phyloP scores from a whole-genome alignment of 1,140 invertebrate genomes.

The Drosophila orosa region DNA sequence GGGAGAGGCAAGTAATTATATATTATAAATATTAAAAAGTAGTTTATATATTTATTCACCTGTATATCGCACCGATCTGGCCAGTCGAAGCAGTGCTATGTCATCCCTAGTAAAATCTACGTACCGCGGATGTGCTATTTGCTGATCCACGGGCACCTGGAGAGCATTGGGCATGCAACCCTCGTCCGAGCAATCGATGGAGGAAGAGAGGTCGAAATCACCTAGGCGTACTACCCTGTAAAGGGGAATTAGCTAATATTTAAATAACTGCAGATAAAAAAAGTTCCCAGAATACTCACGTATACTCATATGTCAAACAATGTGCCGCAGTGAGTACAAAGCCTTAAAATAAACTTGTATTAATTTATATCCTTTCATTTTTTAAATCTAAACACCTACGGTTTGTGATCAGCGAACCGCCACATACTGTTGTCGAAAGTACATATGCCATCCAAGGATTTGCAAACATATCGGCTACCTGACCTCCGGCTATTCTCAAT shows the following conservation, averaged over 20 bases:
- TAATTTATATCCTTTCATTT: background rate
- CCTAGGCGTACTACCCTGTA: background rate
- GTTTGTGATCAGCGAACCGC: background rate
- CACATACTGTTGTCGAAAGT: background rate
- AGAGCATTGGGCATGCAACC: background rate
- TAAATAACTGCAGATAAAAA: background rate
- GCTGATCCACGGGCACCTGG: background rate
- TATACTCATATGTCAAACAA: background rate
- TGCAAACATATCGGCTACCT: background rate
- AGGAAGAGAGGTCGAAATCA: background rate
- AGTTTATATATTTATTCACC: background rate
- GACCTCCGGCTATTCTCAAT: background rate
- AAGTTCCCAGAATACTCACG: background rate
- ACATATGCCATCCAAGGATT: conserved; percentile 3
- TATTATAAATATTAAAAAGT: background rate
- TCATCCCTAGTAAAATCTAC: background rate
- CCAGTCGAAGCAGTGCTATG: background rate
- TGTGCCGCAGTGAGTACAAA: background rate
- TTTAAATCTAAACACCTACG: background rate
- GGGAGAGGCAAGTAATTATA: background rate
- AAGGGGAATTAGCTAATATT: background rate
- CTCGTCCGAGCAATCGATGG: background rate
- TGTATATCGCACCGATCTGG: background rate
- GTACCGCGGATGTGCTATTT: background rate
- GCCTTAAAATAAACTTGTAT: background rate